Base-by-base conservation (phyloP, 2,113 vertebrate species). In the Pleuronectes platessa region DNA sequence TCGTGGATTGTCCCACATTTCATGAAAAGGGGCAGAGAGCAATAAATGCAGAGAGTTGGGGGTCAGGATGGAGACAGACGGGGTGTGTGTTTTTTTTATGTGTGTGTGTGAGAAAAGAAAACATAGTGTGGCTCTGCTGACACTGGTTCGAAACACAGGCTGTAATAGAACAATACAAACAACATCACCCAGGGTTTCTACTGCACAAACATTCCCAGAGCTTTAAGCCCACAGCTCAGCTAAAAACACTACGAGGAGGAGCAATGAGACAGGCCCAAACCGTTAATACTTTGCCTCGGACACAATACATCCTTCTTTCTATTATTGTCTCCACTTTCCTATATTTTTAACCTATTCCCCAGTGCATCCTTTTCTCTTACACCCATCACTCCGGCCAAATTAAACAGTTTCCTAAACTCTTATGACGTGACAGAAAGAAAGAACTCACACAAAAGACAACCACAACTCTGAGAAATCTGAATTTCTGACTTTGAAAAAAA, bases 171-270 rank as follows among this genome's bases (percentile, higher is more conserved):
- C 90, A 93, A 93, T 88, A 85, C 88, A 87, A 90, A 90, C 81
- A 93, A 86, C 86, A 86, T 85, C 74, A 87, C 24, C 74, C 79
- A 49, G 72, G 84, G 72, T 88, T 88, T 84, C 49, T 61, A 49
- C 87, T 88, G 81, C 78, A 76, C 82, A 91, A 92, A 93, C 90
- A 88, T 92, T 92, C 92, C 92, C 88, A 92, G 73, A 88, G 78
- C 59, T 45, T 64, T 72, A 78, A 89, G 70, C 81, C 80, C 74
- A 79, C 60, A 71, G 89, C 86, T 90, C 85, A 86, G 81, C 81
- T 87, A 86, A 89, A 87, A 88, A 76, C 88, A 85, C 58, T 3
- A 64, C 20, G 74, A 67, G 45, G 75, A 75, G 61, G 65, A 70
- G 59, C 26, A 58, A 26, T 1, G 11, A 79, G 71, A 76, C 69